Percentiles rank a stretch among this genome's conserved stretches.
These are phyloP conservation scores for Mactromeris polynyma DNA, from an alignment of 2,888 invertebrate genomes.

Conservation along the genomic window DNA sequence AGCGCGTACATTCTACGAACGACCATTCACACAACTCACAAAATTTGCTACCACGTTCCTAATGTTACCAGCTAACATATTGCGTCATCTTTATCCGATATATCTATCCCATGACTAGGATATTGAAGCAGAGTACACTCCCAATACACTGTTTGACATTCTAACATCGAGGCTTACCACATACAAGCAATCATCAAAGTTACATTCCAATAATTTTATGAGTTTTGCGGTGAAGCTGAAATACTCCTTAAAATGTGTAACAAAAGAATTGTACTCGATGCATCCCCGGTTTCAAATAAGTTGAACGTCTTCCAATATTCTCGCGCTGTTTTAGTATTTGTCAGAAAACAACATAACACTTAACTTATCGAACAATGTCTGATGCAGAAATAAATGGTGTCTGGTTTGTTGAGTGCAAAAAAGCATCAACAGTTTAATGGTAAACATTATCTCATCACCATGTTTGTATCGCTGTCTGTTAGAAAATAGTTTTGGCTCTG, in stretches of 20 bases:
- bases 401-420: background rate
- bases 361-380: background rate
- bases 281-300: background rate
- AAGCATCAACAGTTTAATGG: background rate
- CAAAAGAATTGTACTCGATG: background rate
- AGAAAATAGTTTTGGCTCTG: too few relatives aligned
- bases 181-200: background rate
- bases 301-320: background rate
- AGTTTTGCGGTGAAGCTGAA: background rate
- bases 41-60: too few relatives aligned
- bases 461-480: too few relatives aligned
- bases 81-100: background rate
- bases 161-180: background rate
- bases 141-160: background rate
- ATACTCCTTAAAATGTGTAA: background rate
- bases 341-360: background rate
- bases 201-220: background rate
- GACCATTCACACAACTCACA: too few relatives aligned
- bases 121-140: background rate
- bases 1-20: too few relatives aligned
- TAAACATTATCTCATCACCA: too few relatives aligned
- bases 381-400: background rate
- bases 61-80: too few relatives aligned
- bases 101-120: background rate
- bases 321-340: background rate